Conservation (phyloP, 2,888 invertebrate species). For the Frankliniella intonsa region DNA sequence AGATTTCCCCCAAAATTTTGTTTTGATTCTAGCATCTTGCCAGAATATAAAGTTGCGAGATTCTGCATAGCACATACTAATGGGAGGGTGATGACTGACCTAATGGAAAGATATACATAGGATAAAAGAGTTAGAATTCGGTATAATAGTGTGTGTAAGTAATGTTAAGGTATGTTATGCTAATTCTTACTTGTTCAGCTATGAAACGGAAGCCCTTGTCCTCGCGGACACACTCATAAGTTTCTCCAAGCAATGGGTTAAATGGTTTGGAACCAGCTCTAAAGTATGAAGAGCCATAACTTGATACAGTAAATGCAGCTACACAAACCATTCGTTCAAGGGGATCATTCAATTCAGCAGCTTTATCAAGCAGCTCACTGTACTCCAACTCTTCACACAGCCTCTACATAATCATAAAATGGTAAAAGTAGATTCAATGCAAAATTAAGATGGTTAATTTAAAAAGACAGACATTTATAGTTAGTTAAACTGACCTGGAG, state of each 20-base stretch:
- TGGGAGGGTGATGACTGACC: conserved; percentile 82
- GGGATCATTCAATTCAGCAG: conserved; percentile 60
- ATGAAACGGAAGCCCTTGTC: conserved; percentile 74
- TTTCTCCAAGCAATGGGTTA: conserved; percentile 77
- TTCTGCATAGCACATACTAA: conserved; percentile 75
- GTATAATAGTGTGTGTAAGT: neutral
- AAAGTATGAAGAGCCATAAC: conserved; percentile 67
- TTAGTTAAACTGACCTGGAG: conserved; percentile 54
- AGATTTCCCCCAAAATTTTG: conserved; percentile 86
- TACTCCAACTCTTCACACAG: conserved; percentile 81
- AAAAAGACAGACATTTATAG: neutral
- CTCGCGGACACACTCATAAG: conserved; percentile 72
- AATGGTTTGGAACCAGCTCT: conserved; percentile 79
- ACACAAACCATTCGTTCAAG: conserved; percentile 70
- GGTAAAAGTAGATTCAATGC: conserved; percentile 5
- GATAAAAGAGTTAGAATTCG: neutral
- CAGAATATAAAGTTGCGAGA: conserved; percentile 71
- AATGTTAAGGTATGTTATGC: neutral
- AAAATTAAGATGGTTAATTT: neutral
- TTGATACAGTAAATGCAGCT: conserved; percentile 76
- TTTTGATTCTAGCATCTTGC: conserved; percentile 79
- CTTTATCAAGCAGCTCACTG: conserved; percentile 72
- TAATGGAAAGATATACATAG: conserved; percentile 41
- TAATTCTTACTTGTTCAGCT: conserved; percentile 63
- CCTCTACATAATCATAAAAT: conserved; percentile 50